Percentiles rank a stretch among this genome's conserved stretches.
Conservation (phyloP, 2,888 invertebrate species). For the Myopa testacea region DNA sequence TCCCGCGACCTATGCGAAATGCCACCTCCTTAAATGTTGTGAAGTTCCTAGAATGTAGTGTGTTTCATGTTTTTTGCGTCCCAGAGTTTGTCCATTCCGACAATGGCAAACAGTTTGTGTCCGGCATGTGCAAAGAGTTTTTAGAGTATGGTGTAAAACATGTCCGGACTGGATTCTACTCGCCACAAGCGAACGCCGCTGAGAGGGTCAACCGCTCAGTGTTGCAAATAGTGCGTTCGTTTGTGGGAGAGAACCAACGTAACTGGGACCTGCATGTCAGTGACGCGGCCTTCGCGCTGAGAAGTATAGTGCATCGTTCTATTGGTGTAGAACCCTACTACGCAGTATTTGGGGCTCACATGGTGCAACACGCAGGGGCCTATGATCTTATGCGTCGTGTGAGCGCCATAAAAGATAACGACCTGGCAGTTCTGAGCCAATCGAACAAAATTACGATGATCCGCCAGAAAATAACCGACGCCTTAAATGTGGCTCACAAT, state of each 20-base stretch:
- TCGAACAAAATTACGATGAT: conserved; percentile 9
- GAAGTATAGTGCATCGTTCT: too few species aligned
- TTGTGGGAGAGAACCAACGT: too few species aligned
- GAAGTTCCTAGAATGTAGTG: conserved; percentile 30
- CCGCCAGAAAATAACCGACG: neutral
- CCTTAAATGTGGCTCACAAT: conserved; percentile 26
- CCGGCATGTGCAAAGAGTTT: conserved; percentile 40
- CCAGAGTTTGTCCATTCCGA: conserved; percentile 50
- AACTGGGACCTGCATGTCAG: too few species aligned
- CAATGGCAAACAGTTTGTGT: conserved; percentile 52
- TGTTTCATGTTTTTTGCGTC: conserved; percentile 52
- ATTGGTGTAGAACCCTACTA: conserved; percentile 49
- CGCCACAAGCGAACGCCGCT: too few species aligned
- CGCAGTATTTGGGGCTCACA: conserved; percentile 45
- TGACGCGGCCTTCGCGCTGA: too few species aligned
- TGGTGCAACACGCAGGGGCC: conserved; percentile 39
- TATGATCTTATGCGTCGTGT: conserved; percentile 28
- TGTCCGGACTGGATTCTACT: too few species aligned
- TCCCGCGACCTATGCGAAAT: neutral
- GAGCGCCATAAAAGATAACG: neutral
- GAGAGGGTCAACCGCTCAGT: too few species aligned
- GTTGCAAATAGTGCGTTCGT: too few species aligned
- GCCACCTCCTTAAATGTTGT: neutral
- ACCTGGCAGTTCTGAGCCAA: neutral
- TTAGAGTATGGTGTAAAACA: too few species aligned